phyloP scores from a whole-genome alignment of 2,113 vertebrate genomes.

The Eonycteris spelaea region DNA sequence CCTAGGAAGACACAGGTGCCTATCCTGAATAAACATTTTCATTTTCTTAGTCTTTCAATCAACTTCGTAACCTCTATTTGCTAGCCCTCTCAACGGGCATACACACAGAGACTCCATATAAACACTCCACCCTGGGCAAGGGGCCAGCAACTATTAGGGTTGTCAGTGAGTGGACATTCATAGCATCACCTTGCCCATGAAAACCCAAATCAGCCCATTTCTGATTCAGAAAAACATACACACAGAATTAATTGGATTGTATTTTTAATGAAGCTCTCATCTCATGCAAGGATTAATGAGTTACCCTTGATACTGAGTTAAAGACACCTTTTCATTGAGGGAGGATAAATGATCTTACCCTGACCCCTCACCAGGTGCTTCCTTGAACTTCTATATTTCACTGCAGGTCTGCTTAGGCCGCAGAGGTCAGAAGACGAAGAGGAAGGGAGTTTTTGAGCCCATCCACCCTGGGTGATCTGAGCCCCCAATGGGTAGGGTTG shows the following conservation, averaged over 20 bases:
- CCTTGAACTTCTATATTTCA: background rate
- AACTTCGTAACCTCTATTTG: background rate
- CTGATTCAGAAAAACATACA: background rate
- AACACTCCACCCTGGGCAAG: background rate
- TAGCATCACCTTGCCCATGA: background rate
- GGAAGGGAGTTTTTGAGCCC: background rate
- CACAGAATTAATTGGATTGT: background rate
- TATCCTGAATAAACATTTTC: background rate
- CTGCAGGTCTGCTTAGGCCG: accelerated
- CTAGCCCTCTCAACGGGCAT: background rate
- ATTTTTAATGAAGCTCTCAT: background rate
- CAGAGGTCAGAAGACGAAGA: background rate
- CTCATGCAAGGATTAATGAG: background rate
- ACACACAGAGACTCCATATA: background rate
- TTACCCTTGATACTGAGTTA: background rate
- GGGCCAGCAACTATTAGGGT: background rate
- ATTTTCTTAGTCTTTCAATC: background rate
- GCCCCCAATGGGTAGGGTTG: background rate
- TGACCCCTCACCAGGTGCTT: background rate
- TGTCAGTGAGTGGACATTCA: background rate
- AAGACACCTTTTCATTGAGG: background rate
- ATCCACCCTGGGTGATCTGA: background rate
- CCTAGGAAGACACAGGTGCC: background rate
- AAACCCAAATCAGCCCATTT: background rate
- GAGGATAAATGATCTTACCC: background rate